Conservation (phyloP, 2,888 invertebrate species). For the Pteria penguin region DNA sequence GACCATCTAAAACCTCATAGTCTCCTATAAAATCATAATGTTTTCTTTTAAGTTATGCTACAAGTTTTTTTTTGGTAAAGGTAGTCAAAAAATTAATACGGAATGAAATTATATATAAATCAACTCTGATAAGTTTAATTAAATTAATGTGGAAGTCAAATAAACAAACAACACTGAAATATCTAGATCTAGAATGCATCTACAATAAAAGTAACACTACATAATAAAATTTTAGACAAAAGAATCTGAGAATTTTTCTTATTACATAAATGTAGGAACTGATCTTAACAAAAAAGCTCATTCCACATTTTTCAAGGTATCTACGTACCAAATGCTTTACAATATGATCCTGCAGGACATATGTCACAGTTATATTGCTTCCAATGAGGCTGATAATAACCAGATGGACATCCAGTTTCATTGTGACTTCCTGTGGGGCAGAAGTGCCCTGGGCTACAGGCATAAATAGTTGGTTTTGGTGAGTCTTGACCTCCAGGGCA, state of each 20-base stretch:
- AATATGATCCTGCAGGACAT: slow-evolving; percentile 76
- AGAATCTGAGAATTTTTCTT: too few relatives aligned
- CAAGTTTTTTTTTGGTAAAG: too few relatives aligned
- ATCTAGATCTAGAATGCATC: too few relatives aligned
- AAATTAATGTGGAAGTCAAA: too few relatives aligned
- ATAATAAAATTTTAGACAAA: neutral
- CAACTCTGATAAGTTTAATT: too few relatives aligned
- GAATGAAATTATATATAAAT: too few relatives aligned
- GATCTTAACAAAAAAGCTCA: neutral
- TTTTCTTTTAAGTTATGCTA: too few relatives aligned
- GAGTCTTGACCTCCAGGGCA: slow-evolving; percentile 76
- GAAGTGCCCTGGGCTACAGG: slow-evolving; percentile 78
- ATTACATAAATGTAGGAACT: too few relatives aligned
- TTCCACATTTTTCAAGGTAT: too few relatives aligned
- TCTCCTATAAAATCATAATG: too few relatives aligned
- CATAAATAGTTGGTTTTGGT: slow-evolving; percentile 61
- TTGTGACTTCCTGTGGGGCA: slow-evolving; percentile 75
- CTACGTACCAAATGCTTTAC: slow-evolving; percentile 72
- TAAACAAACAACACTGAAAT: too few relatives aligned
- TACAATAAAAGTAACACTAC: neutral
- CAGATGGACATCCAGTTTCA: slow-evolving; percentile 77
- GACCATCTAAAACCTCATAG: slow-evolving; percentile 71
- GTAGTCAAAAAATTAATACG: too few relatives aligned
- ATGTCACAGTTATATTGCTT: slow-evolving; percentile 68
- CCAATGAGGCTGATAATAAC: slow-evolving; percentile 77